Evolutionary conservation across 2,888 invertebrate genomes (phyloP).

Genomic region (Pterobdella sp.): DNA sequence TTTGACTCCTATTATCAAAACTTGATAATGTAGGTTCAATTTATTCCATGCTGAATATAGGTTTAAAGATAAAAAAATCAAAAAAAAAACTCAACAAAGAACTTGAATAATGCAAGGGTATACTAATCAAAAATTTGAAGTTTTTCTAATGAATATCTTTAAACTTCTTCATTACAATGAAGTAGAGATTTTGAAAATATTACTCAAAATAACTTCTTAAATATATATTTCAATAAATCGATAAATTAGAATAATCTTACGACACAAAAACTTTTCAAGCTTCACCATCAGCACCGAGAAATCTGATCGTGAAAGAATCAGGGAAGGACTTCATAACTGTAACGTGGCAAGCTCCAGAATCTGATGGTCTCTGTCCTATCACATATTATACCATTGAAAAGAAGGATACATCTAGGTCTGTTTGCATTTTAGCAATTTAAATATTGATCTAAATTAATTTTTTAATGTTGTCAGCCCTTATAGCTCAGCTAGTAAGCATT

Average conservation of each 20-base stretch:
- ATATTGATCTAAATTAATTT: too few relatives aligned
- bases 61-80: too few relatives aligned
- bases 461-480: too few relatives aligned
- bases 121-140: too few relatives aligned
- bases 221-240: neutral
- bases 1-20: too few relatives aligned
- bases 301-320: constrained; percentile 33
- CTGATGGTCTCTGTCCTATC: constrained; percentile 46
- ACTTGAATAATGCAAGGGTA: too few relatives aligned
- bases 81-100: too few relatives aligned
- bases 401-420: constrained; percentile 38
- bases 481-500: too few relatives aligned
- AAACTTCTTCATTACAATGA: neutral
- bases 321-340: constrained; percentile 41
- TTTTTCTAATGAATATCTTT: too few relatives aligned
- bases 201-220: neutral
- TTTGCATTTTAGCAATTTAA: too few relatives aligned
- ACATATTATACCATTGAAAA: constrained; percentile 45
- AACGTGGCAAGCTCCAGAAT: constrained; percentile 46
- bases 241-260: neutral
- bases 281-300: constrained; percentile 35
- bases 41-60: too few relatives aligned
- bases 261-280: constrained; percentile 27
- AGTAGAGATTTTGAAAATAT: neutral
- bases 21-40: too few relatives aligned